Percentiles rank a stretch among this genome's conserved stretches.
These are phyloP conservation scores for Parus major DNA, from an alignment of 2,113 vertebrate genomes.

Conservation along the genomic window DNA sequence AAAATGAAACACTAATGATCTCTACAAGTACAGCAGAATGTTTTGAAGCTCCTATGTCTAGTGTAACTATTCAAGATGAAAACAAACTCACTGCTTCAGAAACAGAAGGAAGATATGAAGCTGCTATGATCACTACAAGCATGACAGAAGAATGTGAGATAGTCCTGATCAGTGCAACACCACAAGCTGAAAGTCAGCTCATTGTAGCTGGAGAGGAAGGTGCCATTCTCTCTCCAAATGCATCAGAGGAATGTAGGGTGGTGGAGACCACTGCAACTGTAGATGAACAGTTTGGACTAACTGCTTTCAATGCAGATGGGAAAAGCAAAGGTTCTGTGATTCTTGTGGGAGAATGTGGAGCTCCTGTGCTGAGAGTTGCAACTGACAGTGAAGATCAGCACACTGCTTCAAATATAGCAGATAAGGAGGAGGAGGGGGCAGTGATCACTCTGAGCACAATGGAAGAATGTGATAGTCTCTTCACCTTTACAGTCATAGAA, in stretches of 20 bases:
- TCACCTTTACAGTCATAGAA: neutral
- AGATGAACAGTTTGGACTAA: neutral
- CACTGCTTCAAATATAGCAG: neutral
- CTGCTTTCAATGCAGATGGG: neutral
- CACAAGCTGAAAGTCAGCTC: constrained; percentile 25
- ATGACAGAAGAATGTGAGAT: constrained; percentile 70
- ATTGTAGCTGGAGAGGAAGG: neutral
- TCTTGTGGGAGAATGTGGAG: neutral
- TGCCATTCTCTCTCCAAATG: constrained; percentile 55
- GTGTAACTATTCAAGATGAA: constrained; percentile 27
- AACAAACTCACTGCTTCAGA: neutral
- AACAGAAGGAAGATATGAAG: constrained; percentile 47
- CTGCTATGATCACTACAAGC: constrained; percentile 70
- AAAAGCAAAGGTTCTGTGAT: neutral
- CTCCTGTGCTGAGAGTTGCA: constrained; percentile 31
- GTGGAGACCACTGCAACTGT: neutral
- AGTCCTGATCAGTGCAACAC: constrained; percentile 35
- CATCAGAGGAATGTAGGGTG: constrained; percentile 43
- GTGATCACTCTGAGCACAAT: neutral
- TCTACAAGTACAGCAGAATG: constrained; percentile 76
- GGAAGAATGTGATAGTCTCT: constrained; percentile 6
- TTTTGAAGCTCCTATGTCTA: constrained; percentile 70
- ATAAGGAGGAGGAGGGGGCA: neutral
- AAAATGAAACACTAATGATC: constrained; percentile 63
- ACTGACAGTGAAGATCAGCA: neutral